A percentile compares a stretch with the other conserved stretches of the same genome.
phyloP scores from a whole-genome alignment of 2,797 vertebrate genomes.

The Thaleichthys pacificus region DNA sequence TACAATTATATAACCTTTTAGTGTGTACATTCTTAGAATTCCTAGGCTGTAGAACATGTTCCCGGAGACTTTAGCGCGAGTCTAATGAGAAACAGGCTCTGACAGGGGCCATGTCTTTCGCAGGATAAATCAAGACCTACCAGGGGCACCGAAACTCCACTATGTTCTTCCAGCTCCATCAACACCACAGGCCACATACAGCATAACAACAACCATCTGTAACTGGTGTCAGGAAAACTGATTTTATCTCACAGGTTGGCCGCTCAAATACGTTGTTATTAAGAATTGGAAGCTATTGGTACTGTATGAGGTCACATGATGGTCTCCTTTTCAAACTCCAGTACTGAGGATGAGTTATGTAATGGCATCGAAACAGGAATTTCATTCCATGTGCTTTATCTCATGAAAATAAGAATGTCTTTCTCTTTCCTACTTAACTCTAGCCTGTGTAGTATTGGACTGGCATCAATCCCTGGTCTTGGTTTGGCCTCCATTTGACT shows the following conservation, averaged over 20 bases:
- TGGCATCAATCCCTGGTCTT: constrained; percentile 18
- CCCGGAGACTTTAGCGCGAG: constrained; percentile 34
- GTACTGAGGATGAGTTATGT: background rate
- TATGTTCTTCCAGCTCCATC: constrained; percentile 15
- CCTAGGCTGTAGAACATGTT: constrained; percentile 46
- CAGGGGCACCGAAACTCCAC: constrained; percentile 6
- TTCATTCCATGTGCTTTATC: background rate
- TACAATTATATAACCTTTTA: constrained; percentile 40
- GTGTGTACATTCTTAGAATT: constrained; percentile 58
- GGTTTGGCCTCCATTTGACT: constrained; percentile 52
- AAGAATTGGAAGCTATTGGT: background rate
- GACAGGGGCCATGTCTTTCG: constrained; percentile 26
- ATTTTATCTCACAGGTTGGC: background rate
- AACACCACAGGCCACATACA: constrained; percentile 21
- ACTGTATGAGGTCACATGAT: background rate
- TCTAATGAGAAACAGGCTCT: constrained; percentile 49
- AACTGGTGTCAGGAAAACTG: background rate
- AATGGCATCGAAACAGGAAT: background rate
- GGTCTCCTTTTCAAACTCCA: background rate
- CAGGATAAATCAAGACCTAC: constrained; percentile 43
- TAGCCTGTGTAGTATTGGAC: background rate
- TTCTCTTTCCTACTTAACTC: background rate
- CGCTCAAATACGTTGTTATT: background rate
- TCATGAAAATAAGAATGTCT: background rate
- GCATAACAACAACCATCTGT: constrained; percentile 15